Evolutionary conservation across 1,140 invertebrate species (phyloP).

Genomic region (Gerris buenoi): DNA sequence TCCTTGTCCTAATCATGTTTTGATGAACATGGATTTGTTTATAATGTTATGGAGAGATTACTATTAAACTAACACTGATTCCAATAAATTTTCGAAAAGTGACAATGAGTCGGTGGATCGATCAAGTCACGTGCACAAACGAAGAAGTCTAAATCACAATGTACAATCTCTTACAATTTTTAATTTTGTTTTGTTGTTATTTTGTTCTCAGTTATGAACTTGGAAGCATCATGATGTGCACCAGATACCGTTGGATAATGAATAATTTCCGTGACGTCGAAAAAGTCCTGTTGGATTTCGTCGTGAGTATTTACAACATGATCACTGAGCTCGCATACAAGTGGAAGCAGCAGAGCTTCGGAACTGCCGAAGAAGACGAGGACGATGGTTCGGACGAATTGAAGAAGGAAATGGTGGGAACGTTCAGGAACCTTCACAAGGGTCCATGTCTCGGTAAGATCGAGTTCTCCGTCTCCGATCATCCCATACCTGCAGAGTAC

Average conservation of each 20-base stretch:
- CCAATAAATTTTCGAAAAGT: too few relatives aligned
- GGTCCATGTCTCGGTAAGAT: neutral
- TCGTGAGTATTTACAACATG: neutral
- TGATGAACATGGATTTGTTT: too few relatives aligned
- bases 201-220: neutral
- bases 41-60: too few relatives aligned
- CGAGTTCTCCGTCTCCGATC: neutral
- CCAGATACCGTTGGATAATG: neutral
- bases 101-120: too few relatives aligned
- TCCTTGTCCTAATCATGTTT: too few relatives aligned
- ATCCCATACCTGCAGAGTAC: neutral
- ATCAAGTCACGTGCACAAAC: too few relatives aligned
- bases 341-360: neutral
- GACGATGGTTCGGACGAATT: neutral
- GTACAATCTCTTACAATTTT: too few relatives aligned
- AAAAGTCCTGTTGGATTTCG: neutral
- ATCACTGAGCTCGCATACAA: neutral
- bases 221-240: neutral
- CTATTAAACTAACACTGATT: too few relatives aligned
- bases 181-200: neutral
- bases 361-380: neutral
- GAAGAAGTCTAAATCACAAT: too few relatives aligned
- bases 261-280: neutral
- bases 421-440: neutral
- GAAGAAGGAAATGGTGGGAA: neutral